Conservation (phyloP, 1,140 invertebrate genomes). For the Paracyclopina nana region DNA sequence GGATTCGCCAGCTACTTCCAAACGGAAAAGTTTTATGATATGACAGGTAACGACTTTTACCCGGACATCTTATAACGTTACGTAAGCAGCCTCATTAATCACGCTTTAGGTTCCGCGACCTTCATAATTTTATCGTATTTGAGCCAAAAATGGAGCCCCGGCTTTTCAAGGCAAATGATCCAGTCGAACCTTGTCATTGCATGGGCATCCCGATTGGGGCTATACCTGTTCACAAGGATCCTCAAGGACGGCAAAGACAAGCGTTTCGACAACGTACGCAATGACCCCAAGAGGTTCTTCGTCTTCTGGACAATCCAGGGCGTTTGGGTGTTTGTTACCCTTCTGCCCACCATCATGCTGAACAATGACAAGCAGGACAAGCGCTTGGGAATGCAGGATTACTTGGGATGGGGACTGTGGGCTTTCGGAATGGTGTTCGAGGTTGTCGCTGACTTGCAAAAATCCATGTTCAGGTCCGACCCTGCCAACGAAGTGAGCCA, state of each 20-base stretch:
- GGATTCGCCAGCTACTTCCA: slow-evolving; percentile 23
- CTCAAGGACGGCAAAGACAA: slow-evolving; percentile 26
- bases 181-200: slow-evolving; percentile 25
- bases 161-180: slow-evolving; percentile 23
- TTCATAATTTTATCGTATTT: slow-evolving; percentile 24
- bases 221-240: slow-evolving; percentile 27
- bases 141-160: slow-evolving; percentile 22
- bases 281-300: slow-evolving; percentile 24
- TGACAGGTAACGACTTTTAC: slow-evolving; percentile 24
- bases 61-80: neutral
- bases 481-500: slow-evolving; percentile 48
- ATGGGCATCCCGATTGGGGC: slow-evolving; percentile 27
- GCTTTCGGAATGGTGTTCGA: slow-evolving; percentile 60
- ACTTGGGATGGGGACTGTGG: slow-evolving; percentile 60
- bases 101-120: slow-evolving; percentile 23
- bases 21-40: slow-evolving; percentile 30
- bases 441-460: slow-evolving; percentile 72
- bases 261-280: slow-evolving; percentile 25
- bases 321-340: slow-evolving; percentile 24
- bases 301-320: slow-evolving; percentile 28
- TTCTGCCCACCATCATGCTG: slow-evolving; percentile 28
- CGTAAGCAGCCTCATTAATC: neutral
- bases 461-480: slow-evolving; percentile 68
- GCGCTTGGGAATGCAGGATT: slow-evolving; percentile 32
- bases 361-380: slow-evolving; percentile 18